Percentiles rank a stretch among this genome's conserved stretches.
phyloP scores from a whole-genome alignment of 2,797 vertebrate genomes.

The Urophycis tenuis region DNA sequence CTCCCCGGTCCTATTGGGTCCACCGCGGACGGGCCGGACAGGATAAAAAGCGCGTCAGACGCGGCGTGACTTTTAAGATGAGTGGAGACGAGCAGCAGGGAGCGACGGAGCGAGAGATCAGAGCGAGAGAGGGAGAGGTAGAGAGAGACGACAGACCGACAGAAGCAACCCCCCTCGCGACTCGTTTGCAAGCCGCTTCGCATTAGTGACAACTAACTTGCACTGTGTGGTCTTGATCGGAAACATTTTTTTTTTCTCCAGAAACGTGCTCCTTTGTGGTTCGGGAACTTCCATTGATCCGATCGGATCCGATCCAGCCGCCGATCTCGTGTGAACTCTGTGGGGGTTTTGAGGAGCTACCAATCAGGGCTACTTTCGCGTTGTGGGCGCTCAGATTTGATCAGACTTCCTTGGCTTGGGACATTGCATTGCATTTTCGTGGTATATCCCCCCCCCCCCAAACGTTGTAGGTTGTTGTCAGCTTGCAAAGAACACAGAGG shows the following conservation, averaged over 20 bases:
- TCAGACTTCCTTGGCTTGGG: neutral
- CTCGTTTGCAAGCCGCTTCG: neutral
- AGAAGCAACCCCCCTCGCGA: neutral
- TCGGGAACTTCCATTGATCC: neutral
- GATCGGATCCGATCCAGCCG: neutral
- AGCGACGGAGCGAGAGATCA: constrained; percentile 16
- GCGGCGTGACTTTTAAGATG: constrained; percentile 52
- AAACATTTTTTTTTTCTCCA: neutral
- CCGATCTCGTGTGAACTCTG: too few species aligned
- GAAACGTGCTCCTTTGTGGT: neutral
- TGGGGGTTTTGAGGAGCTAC: too few species aligned
- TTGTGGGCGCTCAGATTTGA: constrained; percentile 14
- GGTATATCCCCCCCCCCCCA: too few species aligned
- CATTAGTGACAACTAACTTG: constrained; percentile 34
- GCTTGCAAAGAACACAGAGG: too few species aligned
- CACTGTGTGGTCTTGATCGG: constrained; percentile 17
- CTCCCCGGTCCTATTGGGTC: constrained; percentile 61
- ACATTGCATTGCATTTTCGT: too few species aligned
- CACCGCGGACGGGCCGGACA: constrained; percentile 62
- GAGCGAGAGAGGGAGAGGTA: neutral
- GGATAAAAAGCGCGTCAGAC: constrained; percentile 69
- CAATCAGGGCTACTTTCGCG: neutral
- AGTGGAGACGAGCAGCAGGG: constrained; percentile 53
- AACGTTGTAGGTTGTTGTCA: too few species aligned
- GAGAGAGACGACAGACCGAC: neutral